phyloP scores from a whole-genome alignment of 2,797 vertebrate genomes.

The Manis javanica region DNA sequence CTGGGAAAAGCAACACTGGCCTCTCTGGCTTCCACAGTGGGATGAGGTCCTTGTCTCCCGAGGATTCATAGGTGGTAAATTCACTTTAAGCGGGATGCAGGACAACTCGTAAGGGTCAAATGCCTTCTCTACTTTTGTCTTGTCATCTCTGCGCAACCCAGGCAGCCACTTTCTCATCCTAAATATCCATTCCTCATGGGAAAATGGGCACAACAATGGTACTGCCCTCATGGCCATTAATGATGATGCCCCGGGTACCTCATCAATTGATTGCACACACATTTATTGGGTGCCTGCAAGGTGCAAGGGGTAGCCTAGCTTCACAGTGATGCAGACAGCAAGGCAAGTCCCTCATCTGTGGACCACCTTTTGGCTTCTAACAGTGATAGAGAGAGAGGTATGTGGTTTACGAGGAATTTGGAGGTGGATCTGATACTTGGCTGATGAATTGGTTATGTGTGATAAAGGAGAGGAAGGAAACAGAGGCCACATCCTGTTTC shows the following conservation, averaged over 20 bases:
- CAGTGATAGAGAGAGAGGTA: background rate
- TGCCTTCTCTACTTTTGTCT: background rate
- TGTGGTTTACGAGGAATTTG: background rate
- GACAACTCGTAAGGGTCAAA: background rate
- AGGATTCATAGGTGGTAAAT: background rate
- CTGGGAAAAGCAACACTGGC: fast-evolving
- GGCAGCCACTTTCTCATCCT: background rate
- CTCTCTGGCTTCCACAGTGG: background rate
- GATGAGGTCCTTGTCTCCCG: background rate
- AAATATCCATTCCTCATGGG: background rate
- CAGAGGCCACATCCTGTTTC: background rate
- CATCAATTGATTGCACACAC: background rate
- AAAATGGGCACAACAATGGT: background rate
- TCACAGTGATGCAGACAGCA: fast-evolving
- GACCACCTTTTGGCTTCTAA: background rate
- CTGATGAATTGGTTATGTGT: background rate
- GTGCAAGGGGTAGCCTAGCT: fast-evolving
- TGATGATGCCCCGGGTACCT: background rate
- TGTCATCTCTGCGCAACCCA: background rate
- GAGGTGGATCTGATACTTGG: background rate
- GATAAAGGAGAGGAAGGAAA: background rate
- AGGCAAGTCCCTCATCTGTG: background rate
- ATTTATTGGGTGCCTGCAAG: fast-evolving
- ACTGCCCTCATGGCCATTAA: background rate
- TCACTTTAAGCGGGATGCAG: background rate